A percentile compares a stretch with the other conserved stretches of the same genome.
phyloP scores from a whole-genome alignment of 2,888 invertebrate species.

The Sepiola atlantica region DNA sequence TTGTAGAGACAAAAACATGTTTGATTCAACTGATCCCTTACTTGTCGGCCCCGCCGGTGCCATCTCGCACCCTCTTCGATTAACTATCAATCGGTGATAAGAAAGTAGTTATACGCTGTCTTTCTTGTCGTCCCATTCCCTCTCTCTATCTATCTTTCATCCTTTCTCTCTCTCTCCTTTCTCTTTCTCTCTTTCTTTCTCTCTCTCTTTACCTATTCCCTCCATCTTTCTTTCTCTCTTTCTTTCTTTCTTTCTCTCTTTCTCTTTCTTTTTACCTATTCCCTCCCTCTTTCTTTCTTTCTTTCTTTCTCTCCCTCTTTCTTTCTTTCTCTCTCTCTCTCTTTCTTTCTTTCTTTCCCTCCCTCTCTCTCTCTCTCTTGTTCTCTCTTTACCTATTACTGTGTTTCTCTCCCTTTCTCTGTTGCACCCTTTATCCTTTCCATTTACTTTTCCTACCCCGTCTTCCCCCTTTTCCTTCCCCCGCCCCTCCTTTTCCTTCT shows the following conservation, averaged over 20 bases:
- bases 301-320: too few relatives aligned
- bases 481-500: background rate
- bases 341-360: background rate
- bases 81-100: background rate
- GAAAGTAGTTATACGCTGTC: background rate
- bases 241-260: too few relatives aligned
- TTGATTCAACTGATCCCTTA: background rate
- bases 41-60: background rate
- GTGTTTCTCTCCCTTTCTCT: background rate
- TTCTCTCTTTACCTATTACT: background rate
- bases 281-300: background rate
- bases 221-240: too few relatives aligned
- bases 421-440: background rate
- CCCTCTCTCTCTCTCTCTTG: background rate
- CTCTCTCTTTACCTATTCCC: too few relatives aligned
- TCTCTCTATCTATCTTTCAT: background rate
- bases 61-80: background rate
- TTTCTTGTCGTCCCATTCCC: background rate
- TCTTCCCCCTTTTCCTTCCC: background rate
- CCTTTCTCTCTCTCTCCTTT: background rate
- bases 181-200: background rate
- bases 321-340: too few relatives aligned
- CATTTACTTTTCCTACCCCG: background rate
- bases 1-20: background rate
- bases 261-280: too few relatives aligned